Evolutionary conservation across 1,140 invertebrate genomes (phyloP).

Genomic region (Hycleus cichorii): DNA sequence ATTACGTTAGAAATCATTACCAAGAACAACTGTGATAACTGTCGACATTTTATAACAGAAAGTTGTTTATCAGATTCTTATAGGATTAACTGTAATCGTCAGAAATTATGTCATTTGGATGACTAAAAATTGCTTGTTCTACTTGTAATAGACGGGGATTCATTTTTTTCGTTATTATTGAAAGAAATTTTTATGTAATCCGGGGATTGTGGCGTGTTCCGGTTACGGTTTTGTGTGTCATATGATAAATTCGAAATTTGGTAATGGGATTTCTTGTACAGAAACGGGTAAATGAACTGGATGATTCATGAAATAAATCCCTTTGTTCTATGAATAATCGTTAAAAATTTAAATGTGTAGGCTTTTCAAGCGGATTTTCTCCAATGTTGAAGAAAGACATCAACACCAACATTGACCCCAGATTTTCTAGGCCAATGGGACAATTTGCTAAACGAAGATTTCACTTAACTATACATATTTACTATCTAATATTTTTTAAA

Average conservation of each 20-base stretch:
- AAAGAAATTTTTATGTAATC: too few relatives aligned
- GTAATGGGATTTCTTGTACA: background rate
- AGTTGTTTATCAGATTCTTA: too few relatives aligned
- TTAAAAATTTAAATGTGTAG: background rate
- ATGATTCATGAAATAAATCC: constrained; percentile 2
- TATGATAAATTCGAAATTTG: too few relatives aligned
- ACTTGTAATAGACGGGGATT: too few relatives aligned
- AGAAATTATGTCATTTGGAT: too few relatives aligned
- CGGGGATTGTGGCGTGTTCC: too few relatives aligned
- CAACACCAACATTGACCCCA: constrained; percentile 2
- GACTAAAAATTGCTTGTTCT: too few relatives aligned
- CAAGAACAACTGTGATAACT: background rate
- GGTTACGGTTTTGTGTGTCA: too few relatives aligned
- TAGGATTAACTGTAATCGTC: too few relatives aligned
- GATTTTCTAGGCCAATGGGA: constrained; percentile 17
- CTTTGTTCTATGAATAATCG: constrained; percentile 9
- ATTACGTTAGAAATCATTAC: background rate
- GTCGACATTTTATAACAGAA: background rate
- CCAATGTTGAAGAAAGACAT: background rate
- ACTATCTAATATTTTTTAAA: constrained; percentile 18
- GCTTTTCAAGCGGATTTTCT: constrained; percentile 4
- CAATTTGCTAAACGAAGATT: constrained; percentile 18
- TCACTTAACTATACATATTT: constrained; percentile 16
- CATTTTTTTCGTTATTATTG: too few relatives aligned
- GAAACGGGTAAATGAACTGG: constrained; percentile 6